phyloP scores from a whole-genome alignment of 2,888 invertebrate genomes.

The Cheilosia scutellata region DNA sequence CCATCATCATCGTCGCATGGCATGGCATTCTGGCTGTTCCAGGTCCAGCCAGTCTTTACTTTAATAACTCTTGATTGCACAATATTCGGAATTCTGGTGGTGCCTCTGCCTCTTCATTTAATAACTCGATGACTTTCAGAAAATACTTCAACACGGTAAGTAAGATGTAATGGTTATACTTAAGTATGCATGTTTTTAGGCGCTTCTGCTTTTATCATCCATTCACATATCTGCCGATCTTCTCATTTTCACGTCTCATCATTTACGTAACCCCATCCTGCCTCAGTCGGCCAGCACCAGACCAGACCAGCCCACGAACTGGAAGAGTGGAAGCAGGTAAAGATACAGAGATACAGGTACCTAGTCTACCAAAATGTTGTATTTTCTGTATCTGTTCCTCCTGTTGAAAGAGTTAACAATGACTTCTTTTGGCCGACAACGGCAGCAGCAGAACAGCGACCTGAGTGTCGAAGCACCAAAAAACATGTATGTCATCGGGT shows the following conservation, averaged over 20 bases:
- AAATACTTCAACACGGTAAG: constrained; percentile 75
- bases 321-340: constrained; percentile 53
- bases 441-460: constrained; percentile 5
- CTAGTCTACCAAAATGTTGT: constrained; percentile 44
- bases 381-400: constrained; percentile 58
- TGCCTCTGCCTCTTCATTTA: constrained; percentile 73
- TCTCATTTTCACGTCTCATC: constrained; percentile 70
- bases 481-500: constrained; percentile 60
- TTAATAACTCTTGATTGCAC: constrained; percentile 76
- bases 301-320: constrained; percentile 41
- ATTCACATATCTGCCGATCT: constrained; percentile 68
- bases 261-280: constrained; percentile 69
- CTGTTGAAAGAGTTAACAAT: constrained; percentile 65
- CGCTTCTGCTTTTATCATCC: constrained; percentile 75
- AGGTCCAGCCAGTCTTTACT: constrained; percentile 71
- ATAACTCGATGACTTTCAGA: constrained; percentile 76
- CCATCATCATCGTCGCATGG: constrained; percentile 68
- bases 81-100: constrained; percentile 75
- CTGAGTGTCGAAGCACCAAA: constrained; percentile 35
- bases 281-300: constrained; percentile 17
- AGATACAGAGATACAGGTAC: constrained; percentile 25
- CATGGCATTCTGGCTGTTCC: constrained; percentile 71
- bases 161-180: constrained; percentile 75
- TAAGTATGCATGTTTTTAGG: constrained; percentile 75
- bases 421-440: constrained; percentile 32